phyloP scores from a whole-genome alignment of 2,888 invertebrate species.

The Theretra japonica region DNA sequence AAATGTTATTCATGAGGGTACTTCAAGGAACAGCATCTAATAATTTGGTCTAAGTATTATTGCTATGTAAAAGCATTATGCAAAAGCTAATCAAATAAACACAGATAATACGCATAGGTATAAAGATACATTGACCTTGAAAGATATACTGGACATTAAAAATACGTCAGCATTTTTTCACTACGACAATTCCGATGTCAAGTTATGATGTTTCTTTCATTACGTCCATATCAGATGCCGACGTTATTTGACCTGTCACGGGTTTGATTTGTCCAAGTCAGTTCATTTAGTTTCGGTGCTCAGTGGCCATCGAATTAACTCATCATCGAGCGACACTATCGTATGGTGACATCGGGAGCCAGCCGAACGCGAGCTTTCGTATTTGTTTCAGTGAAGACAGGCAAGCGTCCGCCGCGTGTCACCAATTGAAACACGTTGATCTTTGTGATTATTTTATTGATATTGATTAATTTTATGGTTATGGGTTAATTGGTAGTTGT shows the following conservation, averaged over 20 bases:
- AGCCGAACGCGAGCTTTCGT: constrained; percentile 38
- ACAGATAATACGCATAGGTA: neutral
- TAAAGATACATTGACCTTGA: neutral
- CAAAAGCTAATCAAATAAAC: no score
- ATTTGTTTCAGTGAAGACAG: constrained; percentile 37
- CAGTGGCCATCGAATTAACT: constrained; percentile 74
- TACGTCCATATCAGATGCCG: constrained; percentile 28
- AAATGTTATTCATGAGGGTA: no score
- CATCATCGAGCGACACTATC: constrained; percentile 72
- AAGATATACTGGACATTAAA: neutral
- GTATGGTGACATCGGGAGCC: constrained; percentile 68
- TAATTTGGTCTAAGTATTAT: no score
- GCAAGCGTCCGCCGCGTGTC: constrained; percentile 13
- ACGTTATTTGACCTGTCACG: constrained; percentile 42
- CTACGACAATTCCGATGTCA: neutral
- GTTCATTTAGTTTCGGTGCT: constrained; percentile 61
- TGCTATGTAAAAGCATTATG: no score
- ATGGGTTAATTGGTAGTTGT: neutral
- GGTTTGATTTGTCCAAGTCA: constrained; percentile 58
- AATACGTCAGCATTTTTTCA: neutral
- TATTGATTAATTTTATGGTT: constrained; percentile 8
- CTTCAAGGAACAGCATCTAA: no score
- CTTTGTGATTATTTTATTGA: constrained; percentile 2
- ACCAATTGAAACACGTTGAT: neutral
- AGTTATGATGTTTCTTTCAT: constrained; percentile 26